Percentiles rank a stretch among this genome's conserved stretches.
phyloP scores from a whole-genome alignment of 2,888 invertebrate genomes.

The Chalcis sispes region DNA sequence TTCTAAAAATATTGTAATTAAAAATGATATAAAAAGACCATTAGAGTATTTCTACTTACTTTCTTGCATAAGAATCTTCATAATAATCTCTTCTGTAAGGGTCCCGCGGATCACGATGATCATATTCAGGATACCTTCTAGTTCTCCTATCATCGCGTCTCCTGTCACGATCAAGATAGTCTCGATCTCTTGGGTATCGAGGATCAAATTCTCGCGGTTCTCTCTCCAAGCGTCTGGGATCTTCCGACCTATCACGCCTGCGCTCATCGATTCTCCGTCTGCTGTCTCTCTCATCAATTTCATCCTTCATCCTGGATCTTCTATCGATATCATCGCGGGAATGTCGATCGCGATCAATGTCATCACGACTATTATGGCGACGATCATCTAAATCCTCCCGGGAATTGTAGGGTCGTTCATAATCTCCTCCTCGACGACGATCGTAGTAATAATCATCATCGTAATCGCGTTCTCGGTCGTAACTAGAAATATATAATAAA shows the following conservation, averaged over 20 bases:
- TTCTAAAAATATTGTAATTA: background rate
- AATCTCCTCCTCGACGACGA: conserved; percentile 69
- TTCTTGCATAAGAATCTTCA: conserved; percentile 72
- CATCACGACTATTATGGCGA: conserved; percentile 70
- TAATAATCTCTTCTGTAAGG: conserved; percentile 70
- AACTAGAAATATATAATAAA: conserved; percentile 62
- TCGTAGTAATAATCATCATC: conserved; percentile 74
- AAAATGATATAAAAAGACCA: conserved; percentile 13
- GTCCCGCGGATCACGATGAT: conserved; percentile 62
- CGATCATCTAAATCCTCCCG: conserved; percentile 73
- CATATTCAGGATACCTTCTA: conserved; percentile 72
- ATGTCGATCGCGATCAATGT: conserved; percentile 69
- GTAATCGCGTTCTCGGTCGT: conserved; percentile 72
- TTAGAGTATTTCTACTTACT: conserved; percentile 61
- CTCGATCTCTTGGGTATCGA: conserved; percentile 66
- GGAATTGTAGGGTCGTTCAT: conserved; percentile 69
- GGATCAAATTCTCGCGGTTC: conserved; percentile 68
- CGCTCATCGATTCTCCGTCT: conserved; percentile 68
- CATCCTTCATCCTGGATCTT: conserved; percentile 68
- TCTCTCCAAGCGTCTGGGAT: conserved; percentile 65
- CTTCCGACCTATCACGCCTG: conserved; percentile 65
- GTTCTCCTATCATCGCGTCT: conserved; percentile 70
- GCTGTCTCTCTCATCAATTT: conserved; percentile 68
- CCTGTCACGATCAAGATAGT: conserved; percentile 70
- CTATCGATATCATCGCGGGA: conserved; percentile 69